Conservation (phyloP, 2,113 vertebrate species). For the Marmota monax region DNA sequence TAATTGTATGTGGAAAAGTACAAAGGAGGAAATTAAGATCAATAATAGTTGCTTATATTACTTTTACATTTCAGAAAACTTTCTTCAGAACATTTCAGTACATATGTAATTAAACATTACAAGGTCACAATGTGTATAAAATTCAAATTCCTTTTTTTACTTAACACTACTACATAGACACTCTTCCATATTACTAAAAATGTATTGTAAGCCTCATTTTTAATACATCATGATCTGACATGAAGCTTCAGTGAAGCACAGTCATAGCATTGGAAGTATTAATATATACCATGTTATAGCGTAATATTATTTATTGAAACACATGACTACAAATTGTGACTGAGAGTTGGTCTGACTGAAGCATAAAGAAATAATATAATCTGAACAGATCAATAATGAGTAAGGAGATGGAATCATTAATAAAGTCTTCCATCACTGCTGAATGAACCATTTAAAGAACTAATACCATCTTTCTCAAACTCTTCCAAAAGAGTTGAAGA, state of each 20-base stretch:
- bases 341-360: neutral
- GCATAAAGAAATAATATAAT: neutral
- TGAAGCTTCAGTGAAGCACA: neutral
- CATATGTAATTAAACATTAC: neutral
- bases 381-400: neutral
- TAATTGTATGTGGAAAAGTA: neutral
- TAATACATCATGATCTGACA: neutral
- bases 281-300: neutral
- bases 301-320: slow-evolving; percentile 28
- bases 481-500: neutral
- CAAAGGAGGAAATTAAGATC: neutral
- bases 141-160: neutral
- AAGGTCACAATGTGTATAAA: neutral
- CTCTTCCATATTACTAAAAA: slow-evolving; percentile 30
- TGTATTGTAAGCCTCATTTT: neutral
- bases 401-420: neutral
- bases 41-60: neutral
- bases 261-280: slow-evolving; percentile 12
- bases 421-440: neutral
- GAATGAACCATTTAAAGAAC: neutral
- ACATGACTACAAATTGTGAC: neutral
- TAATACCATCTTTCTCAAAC: neutral
- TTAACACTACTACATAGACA: neutral
- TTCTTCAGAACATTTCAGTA: slow-evolving; percentile 29
- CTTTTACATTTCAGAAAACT: slow-evolving; percentile 49